Evolutionary conservation across 30 jellyfish, hydroid and myxozoan genomes (phyloP).

Genomic region (Pseudorhiza aurosa): DNA sequence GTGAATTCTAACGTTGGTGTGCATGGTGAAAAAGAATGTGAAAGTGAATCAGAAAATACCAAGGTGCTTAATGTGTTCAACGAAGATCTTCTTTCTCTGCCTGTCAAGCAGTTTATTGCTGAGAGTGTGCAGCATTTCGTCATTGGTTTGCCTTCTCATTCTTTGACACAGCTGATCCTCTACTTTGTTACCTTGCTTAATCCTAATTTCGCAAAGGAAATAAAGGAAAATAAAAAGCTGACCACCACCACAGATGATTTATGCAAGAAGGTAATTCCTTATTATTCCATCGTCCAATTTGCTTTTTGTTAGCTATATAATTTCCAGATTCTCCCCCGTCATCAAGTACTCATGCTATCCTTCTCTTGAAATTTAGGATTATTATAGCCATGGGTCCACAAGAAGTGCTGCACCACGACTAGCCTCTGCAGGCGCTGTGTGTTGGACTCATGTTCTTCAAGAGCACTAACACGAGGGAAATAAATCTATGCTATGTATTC

Average conservation of each 20-base stretch:
- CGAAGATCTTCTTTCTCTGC: constrained; percentile 85
- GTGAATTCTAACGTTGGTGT: background rate
- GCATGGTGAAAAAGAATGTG: background rate
- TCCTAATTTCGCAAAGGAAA: constrained; percentile 68
- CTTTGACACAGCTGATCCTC: constrained; percentile 65
- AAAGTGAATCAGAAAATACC: background rate
- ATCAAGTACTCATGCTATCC: no score
- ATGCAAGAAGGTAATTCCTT: constrained; percentile 82
- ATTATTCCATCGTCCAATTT: no score
- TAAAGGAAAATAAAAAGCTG: constrained; percentile 65
- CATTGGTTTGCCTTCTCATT: constrained; percentile 87
- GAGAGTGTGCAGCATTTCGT: constrained; percentile 83
- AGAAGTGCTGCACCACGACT: no score
- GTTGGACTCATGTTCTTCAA: no score
- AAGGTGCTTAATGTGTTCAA: constrained; percentile 69
- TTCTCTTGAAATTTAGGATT: no score
- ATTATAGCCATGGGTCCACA: no score
- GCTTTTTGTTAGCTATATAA: no score
- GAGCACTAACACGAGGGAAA: no score
- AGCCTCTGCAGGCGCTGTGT: no score
- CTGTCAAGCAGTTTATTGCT: constrained; percentile 93
- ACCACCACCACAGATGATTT: constrained; percentile 59
- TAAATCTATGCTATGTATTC: no score
- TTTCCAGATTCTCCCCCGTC: no score
- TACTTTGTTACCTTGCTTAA: constrained; percentile 56